These are phyloP conservation scores for Mizuhopecten yessoensis DNA, from an alignment of 1,140 invertebrate species.

Conservation along the genomic window DNA sequence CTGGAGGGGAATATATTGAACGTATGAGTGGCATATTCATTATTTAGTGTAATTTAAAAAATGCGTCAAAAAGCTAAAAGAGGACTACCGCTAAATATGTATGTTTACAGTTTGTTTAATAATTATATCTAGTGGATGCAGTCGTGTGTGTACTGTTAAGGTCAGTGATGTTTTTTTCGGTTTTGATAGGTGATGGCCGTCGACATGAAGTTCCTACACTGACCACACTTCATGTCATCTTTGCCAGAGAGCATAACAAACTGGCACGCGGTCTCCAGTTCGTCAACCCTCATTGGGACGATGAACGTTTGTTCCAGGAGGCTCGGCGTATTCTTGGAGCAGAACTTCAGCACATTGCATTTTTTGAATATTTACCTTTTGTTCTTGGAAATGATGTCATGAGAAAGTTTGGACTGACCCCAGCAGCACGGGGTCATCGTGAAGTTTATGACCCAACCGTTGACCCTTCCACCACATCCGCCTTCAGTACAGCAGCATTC, in stretches of 20 bases:
- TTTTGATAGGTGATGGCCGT: slow-evolving; percentile 91
- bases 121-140: too few species aligned
- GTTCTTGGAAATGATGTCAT: slow-evolving; percentile 88
- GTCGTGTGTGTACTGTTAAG: too few species aligned
- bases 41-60: too few species aligned
- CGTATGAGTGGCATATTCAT: too few species aligned
- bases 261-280: slow-evolving; percentile 86
- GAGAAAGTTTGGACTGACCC: slow-evolving; percentile 45
- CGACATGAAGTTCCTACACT: slow-evolving; percentile 95
- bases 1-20: too few species aligned
- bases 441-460: slow-evolving; percentile 89
- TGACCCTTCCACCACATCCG: slow-evolving; percentile 94
- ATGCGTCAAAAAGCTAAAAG: too few species aligned
- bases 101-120: too few species aligned
- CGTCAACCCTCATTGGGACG: slow-evolving; percentile 92
- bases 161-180: too few species aligned
- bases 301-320: slow-evolving; percentile 93
- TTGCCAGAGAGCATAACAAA: slow-evolving; percentile 97
- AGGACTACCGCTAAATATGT: too few species aligned
- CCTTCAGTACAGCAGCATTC: slow-evolving; percentile 96
- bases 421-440: slow-evolving; percentile 42
- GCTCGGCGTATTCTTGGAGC: slow-evolving; percentile 95
- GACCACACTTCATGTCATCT: slow-evolving; percentile 97
- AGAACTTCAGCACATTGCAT: slow-evolving; percentile 98
- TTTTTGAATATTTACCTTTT: slow-evolving; percentile 93